These are phyloP conservation scores for Dipus sagitta DNA, from an alignment of 2,797 vertebrate genomes.

Conservation along the genomic window DNA sequence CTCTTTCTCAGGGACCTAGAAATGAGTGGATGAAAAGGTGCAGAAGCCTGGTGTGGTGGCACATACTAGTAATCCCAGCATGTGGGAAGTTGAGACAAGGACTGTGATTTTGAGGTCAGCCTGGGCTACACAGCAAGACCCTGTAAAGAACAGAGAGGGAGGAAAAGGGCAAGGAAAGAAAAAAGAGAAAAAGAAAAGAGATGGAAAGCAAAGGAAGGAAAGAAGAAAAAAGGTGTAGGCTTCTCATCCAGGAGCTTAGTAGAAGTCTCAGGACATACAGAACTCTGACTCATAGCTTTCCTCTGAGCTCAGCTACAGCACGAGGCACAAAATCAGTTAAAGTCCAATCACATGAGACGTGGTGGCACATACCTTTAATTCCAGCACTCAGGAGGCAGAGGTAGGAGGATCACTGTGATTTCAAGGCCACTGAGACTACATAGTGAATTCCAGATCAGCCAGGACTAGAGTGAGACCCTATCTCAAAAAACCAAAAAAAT, in stretches of 20 bases:
- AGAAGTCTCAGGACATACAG: conserved; percentile 15
- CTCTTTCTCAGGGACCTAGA: conserved; percentile 12
- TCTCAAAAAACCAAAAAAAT: no score
- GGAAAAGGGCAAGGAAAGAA: not conserved
- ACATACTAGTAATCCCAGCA: not conserved
- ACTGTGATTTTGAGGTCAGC: not conserved
- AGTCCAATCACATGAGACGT: not conserved
- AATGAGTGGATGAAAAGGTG: not conserved
- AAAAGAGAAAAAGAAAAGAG: no score
- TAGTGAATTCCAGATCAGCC: no score
- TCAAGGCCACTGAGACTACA: no score
- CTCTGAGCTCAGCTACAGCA: not conserved
- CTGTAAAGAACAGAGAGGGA: not conserved
- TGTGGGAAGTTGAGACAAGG: not conserved
- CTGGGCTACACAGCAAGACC: not conserved
- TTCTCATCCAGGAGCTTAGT: not conserved
- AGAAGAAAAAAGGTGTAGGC: no score
- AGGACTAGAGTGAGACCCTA: no score
- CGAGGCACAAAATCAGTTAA: not conserved
- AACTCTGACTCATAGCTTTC: not conserved
- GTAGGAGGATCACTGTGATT: no score
- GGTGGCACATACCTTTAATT: no score
- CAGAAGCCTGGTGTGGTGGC: not conserved
- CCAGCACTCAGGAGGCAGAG: no score
- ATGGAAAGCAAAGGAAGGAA: not conserved